Evolutionary conservation across 2,888 invertebrate species (phyloP).

Genomic region (Metellina segmentata): DNA sequence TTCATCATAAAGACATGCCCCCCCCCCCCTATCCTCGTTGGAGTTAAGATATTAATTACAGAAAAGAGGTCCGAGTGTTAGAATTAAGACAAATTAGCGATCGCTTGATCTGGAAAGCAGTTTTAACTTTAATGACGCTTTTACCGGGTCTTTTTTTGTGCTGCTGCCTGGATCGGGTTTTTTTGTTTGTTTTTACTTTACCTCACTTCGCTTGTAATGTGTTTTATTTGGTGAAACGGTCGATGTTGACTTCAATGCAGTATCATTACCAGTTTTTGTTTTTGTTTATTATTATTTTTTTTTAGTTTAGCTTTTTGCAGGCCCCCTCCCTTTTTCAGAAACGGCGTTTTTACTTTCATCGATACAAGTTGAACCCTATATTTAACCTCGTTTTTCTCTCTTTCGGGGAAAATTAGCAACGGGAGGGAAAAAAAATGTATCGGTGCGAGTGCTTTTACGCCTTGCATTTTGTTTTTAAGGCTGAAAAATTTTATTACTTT

Average conservation of each 20-base stretch:
- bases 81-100: slow-evolving; percentile 77
- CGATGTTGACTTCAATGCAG: slow-evolving; percentile 7
- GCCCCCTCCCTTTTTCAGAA: neutral
- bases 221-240: slow-evolving; percentile 44
- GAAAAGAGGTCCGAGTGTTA: slow-evolving; percentile 40
- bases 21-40: slow-evolving; percentile 14
- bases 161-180: neutral
- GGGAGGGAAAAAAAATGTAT: slow-evolving; percentile 3
- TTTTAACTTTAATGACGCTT: slow-evolving; percentile 74
- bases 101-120: slow-evolving; percentile 61
- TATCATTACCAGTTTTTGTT: slow-evolving; percentile 32
- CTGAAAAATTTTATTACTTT: slow-evolving; percentile 26
- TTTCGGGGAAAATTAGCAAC: slow-evolving; percentile 15
- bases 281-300: neutral
- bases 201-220: slow-evolving; percentile 13
- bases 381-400: slow-evolving; percentile 46
- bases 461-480: neutral
- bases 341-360: slow-evolving; percentile 60
- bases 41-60: slow-evolving; percentile 76
- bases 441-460: neutral
- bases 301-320: neutral
- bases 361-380: slow-evolving; percentile 65
- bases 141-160: slow-evolving; percentile 45
- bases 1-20: slow-evolving; percentile 57
- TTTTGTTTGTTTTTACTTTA: slow-evolving; percentile 25